These are phyloP conservation scores for Xenopus tropicalis DNA, from an alignment of 2,113 vertebrate species.

Conservation along the genomic window DNA sequence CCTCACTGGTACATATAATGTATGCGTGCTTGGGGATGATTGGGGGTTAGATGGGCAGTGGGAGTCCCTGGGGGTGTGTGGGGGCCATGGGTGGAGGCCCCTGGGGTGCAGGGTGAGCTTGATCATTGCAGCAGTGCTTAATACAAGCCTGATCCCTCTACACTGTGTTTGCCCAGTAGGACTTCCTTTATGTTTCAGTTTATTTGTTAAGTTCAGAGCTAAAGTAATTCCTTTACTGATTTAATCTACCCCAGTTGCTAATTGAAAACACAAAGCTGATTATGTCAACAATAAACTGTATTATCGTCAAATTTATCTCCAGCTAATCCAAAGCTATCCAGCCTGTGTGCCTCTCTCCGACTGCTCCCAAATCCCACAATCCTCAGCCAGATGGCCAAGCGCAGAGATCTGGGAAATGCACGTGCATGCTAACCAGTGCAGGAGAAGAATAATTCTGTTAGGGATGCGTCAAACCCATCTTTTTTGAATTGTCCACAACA, in stretches of 20 bases:
- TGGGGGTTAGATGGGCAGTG: no score
- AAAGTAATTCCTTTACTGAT: neutral
- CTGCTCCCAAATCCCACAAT: neutral
- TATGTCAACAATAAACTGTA: neutral
- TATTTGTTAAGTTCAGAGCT: neutral
- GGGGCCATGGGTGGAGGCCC: no score
- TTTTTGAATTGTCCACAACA: no score
- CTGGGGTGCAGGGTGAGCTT: no score
- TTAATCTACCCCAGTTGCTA: neutral
- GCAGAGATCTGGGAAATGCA: no score
- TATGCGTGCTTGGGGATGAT: no score
- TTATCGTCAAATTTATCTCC: neutral
- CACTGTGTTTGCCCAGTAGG: neutral
- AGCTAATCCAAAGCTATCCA: neutral
- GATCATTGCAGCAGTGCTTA: neutral
- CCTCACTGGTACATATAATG: no score
- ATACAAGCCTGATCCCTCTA: neutral
- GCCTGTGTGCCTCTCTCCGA: neutral
- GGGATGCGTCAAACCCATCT: no score
- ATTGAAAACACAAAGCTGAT: conserved; percentile 1
- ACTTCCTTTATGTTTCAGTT: neutral
- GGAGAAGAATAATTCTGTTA: no score
- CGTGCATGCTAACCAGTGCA: no score
- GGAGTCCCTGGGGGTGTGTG: no score
- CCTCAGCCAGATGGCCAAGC: neutral